These are phyloP conservation scores for Cyphomyrmex costatus DNA, from an alignment of 1,140 invertebrate genomes.

Conservation along the genomic window DNA sequence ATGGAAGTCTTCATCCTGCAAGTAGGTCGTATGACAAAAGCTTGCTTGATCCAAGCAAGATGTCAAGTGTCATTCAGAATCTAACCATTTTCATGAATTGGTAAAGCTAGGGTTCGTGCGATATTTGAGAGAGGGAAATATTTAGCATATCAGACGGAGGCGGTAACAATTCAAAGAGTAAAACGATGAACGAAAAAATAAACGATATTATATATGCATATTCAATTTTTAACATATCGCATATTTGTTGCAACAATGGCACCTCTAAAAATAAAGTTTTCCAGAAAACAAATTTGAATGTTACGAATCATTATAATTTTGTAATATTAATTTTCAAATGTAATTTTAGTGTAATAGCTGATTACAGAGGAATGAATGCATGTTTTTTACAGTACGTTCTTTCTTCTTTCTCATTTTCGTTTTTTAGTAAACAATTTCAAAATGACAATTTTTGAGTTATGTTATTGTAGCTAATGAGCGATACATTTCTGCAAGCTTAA, in stretches of 20 bases:
- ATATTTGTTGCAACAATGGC: too few relatives aligned
- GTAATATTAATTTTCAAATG: too few relatives aligned
- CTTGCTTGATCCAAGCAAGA: conserved; percentile 46
- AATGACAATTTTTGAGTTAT: too few relatives aligned
- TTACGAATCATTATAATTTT: too few relatives aligned
- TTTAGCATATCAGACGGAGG: conserved; percentile 13
- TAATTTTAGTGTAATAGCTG: too few relatives aligned
- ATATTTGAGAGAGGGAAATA: conserved; percentile 46
- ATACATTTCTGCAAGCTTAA: not conserved
- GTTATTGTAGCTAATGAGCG: too few relatives aligned
- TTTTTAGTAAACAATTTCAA: too few relatives aligned
- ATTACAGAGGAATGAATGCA: too few relatives aligned
- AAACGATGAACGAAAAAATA: not conserved
- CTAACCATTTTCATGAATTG: conserved; percentile 55
- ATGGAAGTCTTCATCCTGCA: conserved; percentile 36
- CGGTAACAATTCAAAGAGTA: conserved; percentile 5
- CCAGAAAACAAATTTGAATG: too few relatives aligned
- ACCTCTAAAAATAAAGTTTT: too few relatives aligned
- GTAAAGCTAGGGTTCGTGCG: conserved; percentile 47
- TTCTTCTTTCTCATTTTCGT: too few relatives aligned
- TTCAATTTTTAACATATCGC: not conserved
- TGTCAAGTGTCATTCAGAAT: conserved; percentile 59
- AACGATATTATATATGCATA: not conserved
- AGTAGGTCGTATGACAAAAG: conserved; percentile 48
- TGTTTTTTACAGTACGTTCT: too few relatives aligned